Percentiles rank a stretch among this genome's conserved stretches.
Evolutionary conservation across 2,797 vertebrate genomes (phyloP).

Genomic region (Hafferia zeledoni): DNA sequence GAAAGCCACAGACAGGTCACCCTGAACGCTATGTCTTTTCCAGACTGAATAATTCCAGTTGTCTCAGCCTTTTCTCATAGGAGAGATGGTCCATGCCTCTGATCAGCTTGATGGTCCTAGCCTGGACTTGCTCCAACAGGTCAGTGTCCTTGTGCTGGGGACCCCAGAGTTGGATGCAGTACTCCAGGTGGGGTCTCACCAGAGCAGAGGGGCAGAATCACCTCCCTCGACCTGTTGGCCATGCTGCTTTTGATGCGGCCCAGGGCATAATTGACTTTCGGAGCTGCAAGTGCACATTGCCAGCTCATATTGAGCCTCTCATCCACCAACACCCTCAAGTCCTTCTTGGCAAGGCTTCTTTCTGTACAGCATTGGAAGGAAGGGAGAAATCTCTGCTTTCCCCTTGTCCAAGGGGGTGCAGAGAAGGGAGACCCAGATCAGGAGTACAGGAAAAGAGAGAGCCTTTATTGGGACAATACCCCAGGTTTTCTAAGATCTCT

Average conservation of each 20-base stretch:
- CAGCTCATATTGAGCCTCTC: not conserved
- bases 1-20: not conserved
- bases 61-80: not conserved
- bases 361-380: too few species aligned
- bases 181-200: not conserved
- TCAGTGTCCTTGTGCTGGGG: not conserved
- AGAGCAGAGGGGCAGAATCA: not conserved
- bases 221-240: not conserved
- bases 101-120: not conserved
- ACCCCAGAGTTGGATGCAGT: not conserved
- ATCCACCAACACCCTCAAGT: not conserved
- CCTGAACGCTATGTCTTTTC: not conserved
- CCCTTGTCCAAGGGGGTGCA: too few species aligned
- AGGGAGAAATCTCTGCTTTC: too few species aligned
- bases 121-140: not conserved
- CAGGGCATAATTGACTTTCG: not conserved
- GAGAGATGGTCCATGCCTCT: not conserved
- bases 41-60: not conserved
- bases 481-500: too few species aligned
- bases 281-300: not conserved
- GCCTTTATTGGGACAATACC: too few species aligned
- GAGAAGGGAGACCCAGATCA: too few species aligned
- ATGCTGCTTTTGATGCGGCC: not conserved
- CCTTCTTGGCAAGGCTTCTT: not conserved
- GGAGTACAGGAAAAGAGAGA: too few species aligned